phyloP scores from a whole-genome alignment of 2,797 vertebrate genomes.

The Rhinogobio ventralis region DNA sequence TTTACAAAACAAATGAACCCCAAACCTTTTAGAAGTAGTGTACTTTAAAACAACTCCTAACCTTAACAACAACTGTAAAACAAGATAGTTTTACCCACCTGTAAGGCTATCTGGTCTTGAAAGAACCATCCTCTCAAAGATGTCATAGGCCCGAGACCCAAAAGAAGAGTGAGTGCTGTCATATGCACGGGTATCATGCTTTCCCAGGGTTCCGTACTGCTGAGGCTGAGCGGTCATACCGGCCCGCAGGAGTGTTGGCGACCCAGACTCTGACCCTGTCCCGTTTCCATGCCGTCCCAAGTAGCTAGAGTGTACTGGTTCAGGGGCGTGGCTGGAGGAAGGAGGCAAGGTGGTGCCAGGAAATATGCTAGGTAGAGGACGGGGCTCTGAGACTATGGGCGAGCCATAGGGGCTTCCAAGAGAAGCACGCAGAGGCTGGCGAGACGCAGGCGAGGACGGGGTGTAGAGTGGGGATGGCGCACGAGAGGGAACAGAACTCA shows the following conservation, averaged over 20 bases:
- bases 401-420: conserved; percentile 91
- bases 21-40: not conserved
- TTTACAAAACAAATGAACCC: not conserved
- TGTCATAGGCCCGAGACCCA: conserved; percentile 86
- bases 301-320: conserved; percentile 70
- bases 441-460: conserved; percentile 83
- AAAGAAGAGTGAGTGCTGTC: conserved; percentile 83
- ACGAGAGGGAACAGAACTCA: conserved; percentile 92
- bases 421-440: conserved; percentile 89
- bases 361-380: conserved; percentile 82
- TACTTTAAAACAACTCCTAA: not conserved
- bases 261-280: conserved; percentile 69
- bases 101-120: conserved; percentile 96
- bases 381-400: conserved; percentile 85
- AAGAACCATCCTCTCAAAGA: conserved; percentile 93
- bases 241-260: conserved; percentile 85
- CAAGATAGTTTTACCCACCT: conserved; percentile 78
- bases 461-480: conserved; percentile 92
- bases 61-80: not conserved
- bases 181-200: conserved; percentile 77
- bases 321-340: conserved; percentile 73
- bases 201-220: conserved; percentile 89
- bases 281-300: conserved; percentile 73
- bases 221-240: conserved; percentile 96
- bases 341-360: conserved; percentile 88